Base-by-base conservation (phyloP, 2,888 invertebrate species). In the Danaus chrysippus region DNA sequence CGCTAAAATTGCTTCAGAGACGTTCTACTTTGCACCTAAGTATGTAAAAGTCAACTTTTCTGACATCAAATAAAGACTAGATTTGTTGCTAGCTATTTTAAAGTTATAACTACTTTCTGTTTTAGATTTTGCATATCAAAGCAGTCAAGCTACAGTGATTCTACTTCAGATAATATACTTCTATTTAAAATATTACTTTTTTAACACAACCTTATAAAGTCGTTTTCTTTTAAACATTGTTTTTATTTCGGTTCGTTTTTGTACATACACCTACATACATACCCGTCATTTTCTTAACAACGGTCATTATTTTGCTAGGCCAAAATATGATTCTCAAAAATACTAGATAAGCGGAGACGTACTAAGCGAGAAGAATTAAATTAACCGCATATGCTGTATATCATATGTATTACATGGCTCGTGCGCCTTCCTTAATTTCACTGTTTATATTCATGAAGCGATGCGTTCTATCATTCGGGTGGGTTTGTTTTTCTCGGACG, bases 401-500 rank as follows among this genome's bases (percentile, higher is more conserved):
- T 86, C 84, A 87, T 84, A n/a, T n/a, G n/a, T n/a, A 83, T 75
- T 71, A 74, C 72, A 71, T 70, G 73, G 69, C 75, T 67, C 71
- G 76, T 68, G 73, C 71, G 73, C 69, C 70, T 49, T 54, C 73
- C 79, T 82, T 89, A 89, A 89, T 89, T 87, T 77, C 76, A 84
- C 86, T 84, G 87, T 89, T 89, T 87, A 87, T 87, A 89, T 90
- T 88, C 89, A 89, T 87, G 80, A 78, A 81, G 76, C 75, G 75
- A 70, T 76, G 72, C 77, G 78, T 72, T 76, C n/a, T 79, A 76
- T 77, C 76, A 82, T 75, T 75, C 75, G 68, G 71, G 71, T 63
- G 75, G 78, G 76, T 79, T 81, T 84, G 82, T 86, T 87, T 86
- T 87, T 87, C 82, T 82, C 82, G 76, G 73, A 73, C 71, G 76